A percentile compares a stretch with the other conserved stretches of the same genome.
Evolutionary conservation across 2,113 vertebrate genomes (phyloP).

Genomic region (Nerophis lumbriciformis): DNA sequence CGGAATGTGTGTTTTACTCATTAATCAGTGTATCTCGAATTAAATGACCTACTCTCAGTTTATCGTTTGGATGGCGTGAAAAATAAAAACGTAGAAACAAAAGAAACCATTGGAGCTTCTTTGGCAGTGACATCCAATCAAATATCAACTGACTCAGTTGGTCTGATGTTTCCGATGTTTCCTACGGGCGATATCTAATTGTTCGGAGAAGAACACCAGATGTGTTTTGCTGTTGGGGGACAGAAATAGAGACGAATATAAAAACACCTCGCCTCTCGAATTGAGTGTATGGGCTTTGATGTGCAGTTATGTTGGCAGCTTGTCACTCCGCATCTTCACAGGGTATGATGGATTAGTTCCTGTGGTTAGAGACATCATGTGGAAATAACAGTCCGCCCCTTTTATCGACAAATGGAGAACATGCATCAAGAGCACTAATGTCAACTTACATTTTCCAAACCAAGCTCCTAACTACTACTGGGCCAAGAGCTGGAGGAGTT

Average conservation of each 20-base stretch:
- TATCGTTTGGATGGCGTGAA: neutral
- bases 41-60: neutral
- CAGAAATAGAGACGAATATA: slow-evolving; percentile 3
- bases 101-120: too few species aligned
- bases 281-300: slow-evolving; percentile 34
- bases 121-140: neutral
- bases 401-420: slow-evolving; percentile 31
- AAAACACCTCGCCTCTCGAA: slow-evolving; percentile 20
- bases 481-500: slow-evolving; percentile 14
- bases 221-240: neutral
- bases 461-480: neutral
- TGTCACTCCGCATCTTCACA: slow-evolving; percentile 45
- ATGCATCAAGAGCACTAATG: neutral
- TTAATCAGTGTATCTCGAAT: neutral
- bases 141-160: neutral
- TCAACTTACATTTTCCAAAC: neutral
- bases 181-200: neutral
- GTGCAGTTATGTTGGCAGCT: slow-evolving; percentile 43
- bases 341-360: slow-evolving; percentile 50
- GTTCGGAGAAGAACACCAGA: slow-evolving; percentile 6
- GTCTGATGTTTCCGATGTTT: slow-evolving; percentile 4
- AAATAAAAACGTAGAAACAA: neutral
- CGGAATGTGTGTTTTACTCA: too few species aligned
- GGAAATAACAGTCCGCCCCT: slow-evolving; percentile 25
- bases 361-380: slow-evolving; percentile 37